Evolutionary conservation across 2,888 invertebrate genomes (phyloP).

Genomic region (Synergus gifuensis): DNA sequence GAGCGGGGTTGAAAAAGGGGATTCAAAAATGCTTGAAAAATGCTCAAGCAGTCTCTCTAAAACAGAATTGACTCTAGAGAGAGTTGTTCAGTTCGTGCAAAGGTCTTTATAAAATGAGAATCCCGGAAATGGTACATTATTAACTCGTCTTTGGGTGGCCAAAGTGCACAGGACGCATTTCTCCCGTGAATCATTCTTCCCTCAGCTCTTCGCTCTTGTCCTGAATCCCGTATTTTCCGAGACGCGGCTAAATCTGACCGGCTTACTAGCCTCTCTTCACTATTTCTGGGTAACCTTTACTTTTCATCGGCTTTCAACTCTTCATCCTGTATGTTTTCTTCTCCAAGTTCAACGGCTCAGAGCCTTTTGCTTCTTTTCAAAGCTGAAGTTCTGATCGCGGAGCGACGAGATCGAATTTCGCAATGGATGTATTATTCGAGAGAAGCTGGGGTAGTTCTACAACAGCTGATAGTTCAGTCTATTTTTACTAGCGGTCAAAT

Average conservation of each 20-base stretch:
- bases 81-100: slow-evolving; percentile 53
- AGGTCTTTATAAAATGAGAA: slow-evolving; percentile 56
- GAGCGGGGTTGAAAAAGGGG: too few species aligned
- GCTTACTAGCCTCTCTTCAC: slow-evolving; percentile 26
- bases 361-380: neutral
- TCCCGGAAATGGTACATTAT: slow-evolving; percentile 60
- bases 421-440: neutral
- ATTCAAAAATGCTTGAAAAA: too few species aligned
- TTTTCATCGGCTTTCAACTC: slow-evolving; percentile 21
- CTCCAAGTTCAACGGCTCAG: slow-evolving; percentile 1
- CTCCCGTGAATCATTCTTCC: neutral
- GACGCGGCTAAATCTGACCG: slow-evolving; percentile 32
- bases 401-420: neutral
- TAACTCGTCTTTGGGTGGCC: slow-evolving; percentile 51
- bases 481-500: neutral
- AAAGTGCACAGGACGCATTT: slow-evolving; percentile 18
- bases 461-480: neutral
- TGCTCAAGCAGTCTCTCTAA: too few species aligned
- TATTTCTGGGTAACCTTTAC: slow-evolving; percentile 11
- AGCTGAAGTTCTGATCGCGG: neutral
- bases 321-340: slow-evolving; percentile 1
- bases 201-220: slow-evolving; percentile 8
- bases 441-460: neutral
- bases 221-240: slow-evolving; percentile 22
- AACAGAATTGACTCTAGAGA: neutral